These are phyloP conservation scores for Morus bassanus DNA, from an alignment of 2,797 vertebrate genomes.

Conservation along the genomic window DNA sequence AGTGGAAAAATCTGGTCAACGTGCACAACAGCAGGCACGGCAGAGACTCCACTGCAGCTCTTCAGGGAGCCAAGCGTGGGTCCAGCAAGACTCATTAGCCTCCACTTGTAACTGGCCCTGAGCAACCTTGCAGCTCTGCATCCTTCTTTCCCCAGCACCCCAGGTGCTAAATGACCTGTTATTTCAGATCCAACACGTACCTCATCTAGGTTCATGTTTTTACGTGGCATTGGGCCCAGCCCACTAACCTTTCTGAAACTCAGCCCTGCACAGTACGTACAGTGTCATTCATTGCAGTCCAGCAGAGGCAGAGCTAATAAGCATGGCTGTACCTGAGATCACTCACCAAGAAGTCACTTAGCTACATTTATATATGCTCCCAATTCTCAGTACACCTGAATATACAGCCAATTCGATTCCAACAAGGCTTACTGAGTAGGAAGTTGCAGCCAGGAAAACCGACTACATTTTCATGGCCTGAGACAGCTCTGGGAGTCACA, in stretches of 20 bases:
- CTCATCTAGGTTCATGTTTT: not conserved
- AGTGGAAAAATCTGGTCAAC: not conserved
- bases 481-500: not conserved
- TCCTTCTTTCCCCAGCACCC: not conserved
- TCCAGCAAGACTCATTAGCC: not conserved
- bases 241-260: not conserved
- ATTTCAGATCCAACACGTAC: not conserved
- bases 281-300: not conserved
- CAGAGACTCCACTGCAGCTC: not conserved
- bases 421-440: not conserved
- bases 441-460: not conserved
- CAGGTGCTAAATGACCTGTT: not conserved
- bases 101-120: not conserved
- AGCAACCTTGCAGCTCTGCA: not conserved
- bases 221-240: rapidly evolving
- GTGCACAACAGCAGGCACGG: not conserved
- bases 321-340: not conserved
- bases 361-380: not conserved
- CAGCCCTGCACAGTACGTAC: not conserved
- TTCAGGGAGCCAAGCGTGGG: rapidly evolving
- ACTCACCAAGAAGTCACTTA: not conserved
- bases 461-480: not conserved
- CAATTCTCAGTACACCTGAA: not conserved
- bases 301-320: not conserved
- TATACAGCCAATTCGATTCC: not conserved